These are phyloP conservation scores for Ianthella basta DNA, from an alignment of 37 sponge, comb jelly and placozoan genomes.

Conservation along the genomic window DNA sequence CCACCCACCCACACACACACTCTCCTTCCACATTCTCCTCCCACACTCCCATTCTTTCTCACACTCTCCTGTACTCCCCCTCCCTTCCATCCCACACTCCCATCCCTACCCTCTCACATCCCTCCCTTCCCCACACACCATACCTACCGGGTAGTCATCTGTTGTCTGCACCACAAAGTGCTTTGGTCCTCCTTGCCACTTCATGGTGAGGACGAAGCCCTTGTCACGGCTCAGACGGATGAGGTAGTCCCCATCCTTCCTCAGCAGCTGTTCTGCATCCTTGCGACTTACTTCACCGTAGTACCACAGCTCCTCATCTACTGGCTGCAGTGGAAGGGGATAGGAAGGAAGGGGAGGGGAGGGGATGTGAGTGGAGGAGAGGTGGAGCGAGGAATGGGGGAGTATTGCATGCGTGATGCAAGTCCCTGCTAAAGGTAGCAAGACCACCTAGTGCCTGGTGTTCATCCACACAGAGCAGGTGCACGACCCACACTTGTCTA, in stretches of 20 bases:
- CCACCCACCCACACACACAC: too few relatives aligned
- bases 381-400: too few relatives aligned
- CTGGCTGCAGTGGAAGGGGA: slow-evolving; percentile 25
- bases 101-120: too few relatives aligned
- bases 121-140: too few relatives aligned
- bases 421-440: too few relatives aligned
- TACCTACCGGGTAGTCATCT: slow-evolving; percentile 43
- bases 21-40: too few relatives aligned
- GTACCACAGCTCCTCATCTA: slow-evolving; percentile 90
- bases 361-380: too few relatives aligned
- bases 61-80: neutral
- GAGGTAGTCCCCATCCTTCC: slow-evolving; percentile 86
- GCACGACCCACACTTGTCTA: too few relatives aligned
- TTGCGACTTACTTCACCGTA: slow-evolving; percentile 77
- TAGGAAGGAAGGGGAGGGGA: too few relatives aligned
- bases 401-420: neutral
- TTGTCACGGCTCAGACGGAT: slow-evolving; percentile 71
- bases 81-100: neutral
- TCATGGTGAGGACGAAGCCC: slow-evolving; percentile 74
- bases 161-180: slow-evolving; percentile 89
- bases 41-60: neutral
- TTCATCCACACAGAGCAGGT: too few relatives aligned
- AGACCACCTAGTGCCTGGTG: too few relatives aligned
- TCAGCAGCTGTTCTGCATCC: slow-evolving; percentile 83
- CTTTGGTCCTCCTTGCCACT: slow-evolving; percentile 51